Percentiles rank a stretch among this genome's conserved stretches.
phyloP scores from a whole-genome alignment of 2,797 vertebrate genomes.

The Adelosebastes latens region DNA sequence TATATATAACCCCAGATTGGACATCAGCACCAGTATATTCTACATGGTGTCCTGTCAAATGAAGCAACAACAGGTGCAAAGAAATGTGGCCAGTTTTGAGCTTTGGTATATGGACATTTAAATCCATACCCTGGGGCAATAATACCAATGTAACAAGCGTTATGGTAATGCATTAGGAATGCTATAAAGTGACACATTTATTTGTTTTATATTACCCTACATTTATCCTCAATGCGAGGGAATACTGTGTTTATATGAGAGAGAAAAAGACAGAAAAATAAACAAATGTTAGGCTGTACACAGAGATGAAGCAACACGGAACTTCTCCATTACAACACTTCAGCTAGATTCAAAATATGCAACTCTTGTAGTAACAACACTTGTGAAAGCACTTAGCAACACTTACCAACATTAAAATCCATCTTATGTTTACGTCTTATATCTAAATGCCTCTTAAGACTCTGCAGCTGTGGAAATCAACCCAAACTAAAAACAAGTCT shows the following conservation, averaged over 20 bases:
- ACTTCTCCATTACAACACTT: constrained; percentile 15
- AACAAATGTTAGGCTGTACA: not conserved
- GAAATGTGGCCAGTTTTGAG: not conserved
- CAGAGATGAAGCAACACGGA: constrained; percentile 18
- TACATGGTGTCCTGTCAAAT: not conserved
- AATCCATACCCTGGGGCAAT: not conserved
- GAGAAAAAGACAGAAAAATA: not conserved
- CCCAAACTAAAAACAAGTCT: not conserved
- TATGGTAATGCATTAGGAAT: not conserved
- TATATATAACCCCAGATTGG: not conserved
- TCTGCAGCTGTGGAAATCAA: not conserved
- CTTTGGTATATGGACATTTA: not conserved
- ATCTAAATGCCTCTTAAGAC: not conserved
- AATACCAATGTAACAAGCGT: not conserved
- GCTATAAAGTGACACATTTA: not conserved
- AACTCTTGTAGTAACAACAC: not conserved
- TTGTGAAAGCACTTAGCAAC: constrained; percentile 23
- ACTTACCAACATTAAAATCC: not conserved
- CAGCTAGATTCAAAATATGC: constrained; percentile 11
- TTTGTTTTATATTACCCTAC: not conserved
- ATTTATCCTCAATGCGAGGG: not conserved
- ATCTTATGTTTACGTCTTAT: not conserved
- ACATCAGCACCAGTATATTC: not conserved
- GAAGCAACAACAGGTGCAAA: constrained; percentile 1
- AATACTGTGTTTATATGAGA: not conserved